Evolutionary conservation across 1,140 invertebrate genomes (phyloP), one percentile per base, ranked within the genome.

Genomic region (Leguminivora glycinivorella): DNA sequence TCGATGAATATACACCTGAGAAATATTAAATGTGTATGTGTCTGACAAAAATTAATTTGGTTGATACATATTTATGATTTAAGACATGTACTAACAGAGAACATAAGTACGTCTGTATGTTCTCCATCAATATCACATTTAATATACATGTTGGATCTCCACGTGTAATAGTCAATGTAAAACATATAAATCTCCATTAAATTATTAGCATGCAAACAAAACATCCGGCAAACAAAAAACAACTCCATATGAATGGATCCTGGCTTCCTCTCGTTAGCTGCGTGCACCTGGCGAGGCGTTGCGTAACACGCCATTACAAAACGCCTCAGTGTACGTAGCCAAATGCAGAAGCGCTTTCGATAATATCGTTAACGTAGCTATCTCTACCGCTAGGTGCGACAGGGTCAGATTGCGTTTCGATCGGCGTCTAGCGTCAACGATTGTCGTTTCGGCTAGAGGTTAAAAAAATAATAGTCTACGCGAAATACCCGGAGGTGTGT

Each of bases 211-310:
- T 17, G 25, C 25, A 29, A 29, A 63, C 58, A 63, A 63, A 63
- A 63, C 58, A 63, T 63, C 58, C 58, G 58, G 58, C 58, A 63
- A 34, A 12, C 58, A 63, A 29, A 29, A 29, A 63, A 63, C 58
- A 63, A 63, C 58, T 29, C 25, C 58, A 63, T 63, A 63, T 63
- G 58, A 63, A 63, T 63, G 58, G 58, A 29, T 29, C 58, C 29
- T 29, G 58, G 25, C 58, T 63, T 63, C 25, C 58, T 52, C 58
- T 63, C 58, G 58, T 63, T 63, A 63, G 29, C 56, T n/a, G 10
- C 24, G n/a, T 29, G 14, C 58, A 63, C 58, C 58, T 63, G 58
- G 25, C 58, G 7, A 31, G 58, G 25, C 58, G 7, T 29, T 31
- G 26, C 17, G 58, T 63, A 63, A 63, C 29, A 29, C 19, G 47